A percentile compares a stretch with the other conserved stretches of the same genome.
phyloP scores from a whole-genome alignment of 2,797 vertebrate genomes.

The Leptodactylus fallax region DNA sequence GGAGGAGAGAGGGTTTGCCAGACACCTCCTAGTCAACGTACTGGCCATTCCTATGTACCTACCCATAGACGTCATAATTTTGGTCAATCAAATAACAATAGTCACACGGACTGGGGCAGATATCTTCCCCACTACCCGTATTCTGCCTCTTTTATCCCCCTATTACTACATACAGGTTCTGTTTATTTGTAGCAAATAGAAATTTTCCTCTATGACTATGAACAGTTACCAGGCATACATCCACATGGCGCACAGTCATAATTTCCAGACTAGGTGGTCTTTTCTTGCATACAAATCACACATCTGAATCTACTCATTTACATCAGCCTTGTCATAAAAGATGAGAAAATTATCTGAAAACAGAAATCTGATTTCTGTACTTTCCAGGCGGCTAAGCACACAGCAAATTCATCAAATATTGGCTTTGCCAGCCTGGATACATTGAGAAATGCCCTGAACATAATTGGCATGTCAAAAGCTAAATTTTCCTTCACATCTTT shows the following conservation, averaged over 20 bases:
- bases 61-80: too few species aligned
- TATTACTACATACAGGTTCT: not conserved
- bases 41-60: too few species aligned
- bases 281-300: conserved; percentile 14
- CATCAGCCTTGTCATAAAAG: conserved; percentile 1
- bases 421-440: conserved; percentile 5
- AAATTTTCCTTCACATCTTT: conserved; percentile 33
- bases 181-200: not conserved
- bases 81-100: too few species aligned
- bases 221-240: not conserved
- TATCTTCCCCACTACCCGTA: not conserved
- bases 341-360: conserved; percentile 25
- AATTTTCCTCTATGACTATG: not conserved
- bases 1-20: too few species aligned
- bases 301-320: conserved; percentile 1
- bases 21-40: too few species aligned
- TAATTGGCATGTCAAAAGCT: conserved; percentile 46
- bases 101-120: too few species aligned
- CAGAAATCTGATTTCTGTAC: conserved; percentile 3
- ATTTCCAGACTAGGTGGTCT: conserved; percentile 18
- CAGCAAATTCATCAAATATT: conserved; percentile 31
- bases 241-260: not conserved
- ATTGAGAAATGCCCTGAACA: not conserved
- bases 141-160: not conserved
- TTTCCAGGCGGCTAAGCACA: conserved; percentile 43